These are phyloP conservation scores for Lypha dubia DNA, from an alignment of 2,888 invertebrate genomes.

Conservation along the genomic window DNA sequence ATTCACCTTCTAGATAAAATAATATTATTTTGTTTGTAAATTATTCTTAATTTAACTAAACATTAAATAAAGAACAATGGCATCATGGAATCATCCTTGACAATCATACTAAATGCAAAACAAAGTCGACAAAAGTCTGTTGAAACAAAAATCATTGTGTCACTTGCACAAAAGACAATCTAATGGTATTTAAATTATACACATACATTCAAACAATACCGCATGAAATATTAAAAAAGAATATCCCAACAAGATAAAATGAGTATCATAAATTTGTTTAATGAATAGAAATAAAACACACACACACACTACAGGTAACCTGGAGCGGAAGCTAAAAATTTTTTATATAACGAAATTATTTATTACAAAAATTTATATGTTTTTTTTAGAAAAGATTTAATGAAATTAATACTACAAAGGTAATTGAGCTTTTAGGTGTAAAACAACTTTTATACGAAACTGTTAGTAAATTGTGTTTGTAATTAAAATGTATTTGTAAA, in stretches of 20 bases:
- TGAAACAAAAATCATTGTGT: slow-evolving; percentile 12
- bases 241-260: too few species aligned
- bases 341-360: not conserved
- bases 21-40: not conserved
- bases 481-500: too few species aligned
- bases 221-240: too few species aligned
- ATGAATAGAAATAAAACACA: not conserved
- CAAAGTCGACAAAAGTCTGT: not conserved
- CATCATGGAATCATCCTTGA: not conserved
- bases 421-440: not conserved
- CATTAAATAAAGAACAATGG: not conserved
- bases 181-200: not conserved
- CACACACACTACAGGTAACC: not conserved
- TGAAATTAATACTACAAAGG: not conserved
- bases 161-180: slow-evolving; percentile 1
- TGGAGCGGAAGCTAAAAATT: not conserved
- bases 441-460: not conserved
- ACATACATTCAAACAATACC: not conserved
- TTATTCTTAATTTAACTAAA: not conserved
- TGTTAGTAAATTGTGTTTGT: not conserved
- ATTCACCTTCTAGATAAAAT: not conserved
- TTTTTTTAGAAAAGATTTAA: not conserved
- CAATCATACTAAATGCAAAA: not conserved
- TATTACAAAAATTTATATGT: not conserved
- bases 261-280: not conserved